Percentiles rank a stretch among this genome's conserved stretches.
Evolutionary conservation across 2,888 invertebrate genomes (phyloP).

Genomic region (Elgonia sp.): DNA sequence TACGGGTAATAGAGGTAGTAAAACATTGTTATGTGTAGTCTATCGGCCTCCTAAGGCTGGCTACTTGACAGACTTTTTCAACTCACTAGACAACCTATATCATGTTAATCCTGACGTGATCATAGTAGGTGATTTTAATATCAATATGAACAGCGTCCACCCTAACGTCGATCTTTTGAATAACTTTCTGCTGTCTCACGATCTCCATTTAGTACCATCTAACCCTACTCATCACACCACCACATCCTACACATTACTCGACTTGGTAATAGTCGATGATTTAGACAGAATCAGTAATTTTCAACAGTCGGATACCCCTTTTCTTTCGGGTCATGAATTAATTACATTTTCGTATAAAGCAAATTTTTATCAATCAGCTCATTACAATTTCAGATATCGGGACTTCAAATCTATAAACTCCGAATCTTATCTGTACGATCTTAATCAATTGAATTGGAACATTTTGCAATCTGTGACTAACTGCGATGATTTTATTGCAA

Average conservation of each 20-base stretch:
- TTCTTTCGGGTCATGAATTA: neutral
- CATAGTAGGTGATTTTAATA: neutral
- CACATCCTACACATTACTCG: neutral
- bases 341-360: neutral
- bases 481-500: neutral
- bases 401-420: neutral
- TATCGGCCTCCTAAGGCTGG: neutral
- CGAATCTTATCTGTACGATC: neutral
- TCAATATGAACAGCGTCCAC: neutral
- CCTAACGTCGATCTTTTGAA: neutral
- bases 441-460: neutral
- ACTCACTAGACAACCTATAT: neutral
- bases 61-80: neutral
- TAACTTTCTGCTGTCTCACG: neutral
- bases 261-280: neutral
- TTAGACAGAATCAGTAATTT: neutral
- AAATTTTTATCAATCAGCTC: neutral
- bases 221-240: neutral
- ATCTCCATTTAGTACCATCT: neutral
- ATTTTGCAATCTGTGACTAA: neutral
- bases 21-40: neutral
- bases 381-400: neutral
- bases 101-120: neutral
- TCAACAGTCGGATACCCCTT: too few species aligned
- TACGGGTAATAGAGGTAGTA: neutral